Percentiles rank a stretch among this genome's conserved stretches.
Evolutionary conservation across 2,113 vertebrate species (phyloP).

Genomic region (Pseudonaja textilis): DNA sequence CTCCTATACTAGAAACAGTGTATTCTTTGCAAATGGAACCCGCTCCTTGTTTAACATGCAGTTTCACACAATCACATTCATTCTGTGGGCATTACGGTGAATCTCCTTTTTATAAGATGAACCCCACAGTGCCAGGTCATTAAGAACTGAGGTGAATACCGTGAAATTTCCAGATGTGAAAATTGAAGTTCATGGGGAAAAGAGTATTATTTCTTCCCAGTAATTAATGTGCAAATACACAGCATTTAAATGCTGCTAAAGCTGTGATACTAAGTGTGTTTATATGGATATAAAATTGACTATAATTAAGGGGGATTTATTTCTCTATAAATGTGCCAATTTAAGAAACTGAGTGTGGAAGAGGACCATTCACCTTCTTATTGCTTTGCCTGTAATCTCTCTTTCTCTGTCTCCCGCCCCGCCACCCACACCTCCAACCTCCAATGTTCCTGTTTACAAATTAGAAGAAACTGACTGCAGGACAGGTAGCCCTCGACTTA

Average conservation of each 20-base stretch:
- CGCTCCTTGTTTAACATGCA: not conserved
- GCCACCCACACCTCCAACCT: not conserved
- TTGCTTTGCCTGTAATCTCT: not conserved
- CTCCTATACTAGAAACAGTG: not conserved
- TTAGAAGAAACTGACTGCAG: not conserved
- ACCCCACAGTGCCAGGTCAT: not conserved
- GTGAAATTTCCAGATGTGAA: constrained; percentile 11
- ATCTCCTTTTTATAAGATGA: constrained; percentile 4
- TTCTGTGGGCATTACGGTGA: not conserved
- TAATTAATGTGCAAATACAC: constrained; percentile 22
- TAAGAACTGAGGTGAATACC: not conserved
- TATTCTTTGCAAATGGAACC: not conserved
- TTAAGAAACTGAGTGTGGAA: not conserved
- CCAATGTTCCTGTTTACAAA: not conserved
- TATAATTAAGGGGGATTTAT: constrained; percentile 1
- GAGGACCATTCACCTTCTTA: not conserved
- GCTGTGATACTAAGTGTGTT: constrained; percentile 5
- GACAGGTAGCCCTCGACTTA: not conserved
- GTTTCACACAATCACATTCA: not conserved
- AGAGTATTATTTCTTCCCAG: constrained; percentile 6
- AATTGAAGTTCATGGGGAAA: constrained; percentile 11
- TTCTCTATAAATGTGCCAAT: not conserved
- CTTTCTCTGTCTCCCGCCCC: not conserved
- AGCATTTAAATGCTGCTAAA: constrained; percentile 1
- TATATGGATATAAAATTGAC: not conserved